Conservation (phyloP, 2,888 invertebrate species). For the Sinodicranocentrus sp. region DNA sequence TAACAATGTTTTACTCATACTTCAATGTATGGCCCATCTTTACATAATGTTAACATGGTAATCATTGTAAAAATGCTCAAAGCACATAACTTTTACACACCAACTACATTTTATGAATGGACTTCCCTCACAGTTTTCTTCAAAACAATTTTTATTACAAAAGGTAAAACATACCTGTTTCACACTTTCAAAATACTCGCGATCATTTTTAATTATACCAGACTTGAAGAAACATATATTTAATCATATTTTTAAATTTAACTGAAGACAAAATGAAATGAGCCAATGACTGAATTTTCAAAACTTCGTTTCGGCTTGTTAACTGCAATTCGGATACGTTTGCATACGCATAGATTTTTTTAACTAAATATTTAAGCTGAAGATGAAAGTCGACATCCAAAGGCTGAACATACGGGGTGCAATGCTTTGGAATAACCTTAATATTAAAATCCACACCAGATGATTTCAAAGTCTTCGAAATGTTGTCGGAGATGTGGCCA, state of each 20-base stretch:
- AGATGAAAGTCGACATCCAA: conserved; percentile 10
- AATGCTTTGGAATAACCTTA: conserved; percentile 29
- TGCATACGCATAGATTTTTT: neutral
- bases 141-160: neutral
- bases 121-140: neutral
- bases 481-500: conserved; percentile 17
- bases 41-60: too few species aligned
- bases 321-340: too few species aligned
- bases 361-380: conserved; percentile 32
- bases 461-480: neutral
- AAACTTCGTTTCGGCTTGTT: neutral
- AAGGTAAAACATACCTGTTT: conserved; percentile 11
- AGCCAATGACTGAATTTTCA: neutral
- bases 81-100: neutral
- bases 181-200: conserved; percentile 1
- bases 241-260: neutral
- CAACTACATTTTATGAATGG: neutral
- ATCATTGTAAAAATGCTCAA: neutral
- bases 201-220: neutral
- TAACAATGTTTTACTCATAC: too few species aligned
- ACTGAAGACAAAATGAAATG: neutral
- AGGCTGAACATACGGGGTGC: conserved; percentile 24
- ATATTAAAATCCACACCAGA: neutral
- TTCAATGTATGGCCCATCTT: too few species aligned
- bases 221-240: neutral